These are phyloP conservation scores for Perodicticus potto DNA, from an alignment of 2,797 vertebrate species.

Conservation along the genomic window DNA sequence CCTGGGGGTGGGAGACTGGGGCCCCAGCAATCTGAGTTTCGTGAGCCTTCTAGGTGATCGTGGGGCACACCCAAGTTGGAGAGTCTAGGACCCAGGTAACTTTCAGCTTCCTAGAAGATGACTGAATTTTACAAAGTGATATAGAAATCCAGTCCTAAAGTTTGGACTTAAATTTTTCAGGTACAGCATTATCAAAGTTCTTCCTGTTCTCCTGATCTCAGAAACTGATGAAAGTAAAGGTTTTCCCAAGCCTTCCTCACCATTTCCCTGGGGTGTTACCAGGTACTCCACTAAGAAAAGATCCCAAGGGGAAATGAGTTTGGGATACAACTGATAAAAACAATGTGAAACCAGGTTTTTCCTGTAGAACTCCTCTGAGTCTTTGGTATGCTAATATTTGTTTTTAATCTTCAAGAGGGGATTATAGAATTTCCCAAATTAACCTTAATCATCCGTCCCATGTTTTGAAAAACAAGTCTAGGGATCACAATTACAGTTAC, in stretches of 20 bases:
- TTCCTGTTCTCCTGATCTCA: not conserved
- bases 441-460: not conserved
- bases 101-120: not conserved
- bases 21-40: not conserved
- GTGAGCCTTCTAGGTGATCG: not conserved
- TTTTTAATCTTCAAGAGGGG: not conserved
- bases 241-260: not conserved
- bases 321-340: not conserved
- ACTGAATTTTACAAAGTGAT: not conserved
- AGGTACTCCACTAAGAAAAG: not conserved
- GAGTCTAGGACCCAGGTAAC: not conserved
- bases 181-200: not conserved
- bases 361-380: not conserved
- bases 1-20: rapidly evolving
- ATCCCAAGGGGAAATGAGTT: not conserved
- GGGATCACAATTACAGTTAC: not conserved
- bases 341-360: not conserved
- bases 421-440: not conserved
- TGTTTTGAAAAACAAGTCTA: not conserved
- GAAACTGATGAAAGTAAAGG: not conserved
- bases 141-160: not conserved
- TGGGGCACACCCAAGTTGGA: not conserved
- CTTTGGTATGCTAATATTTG: not conserved
- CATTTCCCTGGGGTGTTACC: not conserved
- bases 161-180: not conserved